phyloP scores from a whole-genome alignment of 2,888 invertebrate species.

The Pristionchus entomophagus region DNA sequence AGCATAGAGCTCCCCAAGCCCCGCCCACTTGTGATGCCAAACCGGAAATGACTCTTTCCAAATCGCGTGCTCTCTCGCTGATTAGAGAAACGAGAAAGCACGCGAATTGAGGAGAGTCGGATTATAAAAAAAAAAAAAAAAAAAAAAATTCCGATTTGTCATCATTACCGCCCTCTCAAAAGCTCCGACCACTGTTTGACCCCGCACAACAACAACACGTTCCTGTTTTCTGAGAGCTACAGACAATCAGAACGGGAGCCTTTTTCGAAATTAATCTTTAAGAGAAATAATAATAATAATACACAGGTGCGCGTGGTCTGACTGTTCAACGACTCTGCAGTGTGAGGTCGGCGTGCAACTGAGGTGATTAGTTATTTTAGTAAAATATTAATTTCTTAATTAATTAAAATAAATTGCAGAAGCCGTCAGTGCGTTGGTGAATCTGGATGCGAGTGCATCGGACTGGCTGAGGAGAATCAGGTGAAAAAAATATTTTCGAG shows the following conservation, averaged over 20 bases:
- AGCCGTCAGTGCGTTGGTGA: conserved; percentile 72
- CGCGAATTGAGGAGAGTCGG: too few relatives aligned
- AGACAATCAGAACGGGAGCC: too few relatives aligned
- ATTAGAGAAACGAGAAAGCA: too few relatives aligned
- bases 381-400: background rate
- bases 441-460: conserved; percentile 68
- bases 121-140: too few relatives aligned
- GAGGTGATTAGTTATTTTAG: conserved; percentile 13
- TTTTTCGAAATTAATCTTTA: background rate
- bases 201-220: too few relatives aligned
- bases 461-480: conserved; percentile 63
- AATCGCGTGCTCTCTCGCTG: too few relatives aligned
- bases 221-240: too few relatives aligned
- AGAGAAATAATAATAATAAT: conserved; percentile 14
- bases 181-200: background rate
- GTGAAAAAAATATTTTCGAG: background rate
- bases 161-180: too few relatives aligned
- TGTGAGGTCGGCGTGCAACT: conserved; percentile 64
- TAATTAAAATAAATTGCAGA: conserved; percentile 49
- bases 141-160: too few relatives aligned
- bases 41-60: too few relatives aligned
- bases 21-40: background rate
- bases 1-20: background rate
- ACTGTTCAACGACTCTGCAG: conserved; percentile 62
- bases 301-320: conserved; percentile 67